Conservation (phyloP, 1,140 invertebrate species). For the Fopius arisanus region DNA sequence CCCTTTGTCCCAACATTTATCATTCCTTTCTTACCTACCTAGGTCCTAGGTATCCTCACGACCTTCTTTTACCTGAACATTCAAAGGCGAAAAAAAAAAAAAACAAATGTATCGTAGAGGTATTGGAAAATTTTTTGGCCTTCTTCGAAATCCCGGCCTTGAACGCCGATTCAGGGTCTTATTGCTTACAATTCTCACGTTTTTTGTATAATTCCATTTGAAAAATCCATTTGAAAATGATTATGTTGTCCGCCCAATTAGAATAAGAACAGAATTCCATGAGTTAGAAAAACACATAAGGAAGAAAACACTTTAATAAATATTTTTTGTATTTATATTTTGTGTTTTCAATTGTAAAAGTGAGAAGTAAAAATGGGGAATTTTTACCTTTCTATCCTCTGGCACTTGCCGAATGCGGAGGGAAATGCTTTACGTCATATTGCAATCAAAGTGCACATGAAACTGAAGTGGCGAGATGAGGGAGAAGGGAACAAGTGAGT, state of each 20-base stretch:
- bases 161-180: conserved; percentile 25
- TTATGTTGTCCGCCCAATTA: too few relatives aligned
- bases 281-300: too few relatives aligned
- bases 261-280: too few relatives aligned
- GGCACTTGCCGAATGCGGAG: conserved; percentile 1
- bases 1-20: conserved; percentile 57
- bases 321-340: too few relatives aligned
- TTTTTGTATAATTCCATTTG: background rate
- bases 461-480: background rate
- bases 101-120: conserved; percentile 30
- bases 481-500: background rate
- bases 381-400: conserved; percentile 20
- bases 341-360: background rate
- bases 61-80: conserved; percentile 57
- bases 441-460: conserved; percentile 1
- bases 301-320: too few relatives aligned
- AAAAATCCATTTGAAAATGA: background rate
- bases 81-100: background rate
- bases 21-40: conserved; percentile 54
- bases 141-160: conserved; percentile 49
- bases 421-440: conserved; percentile 3
- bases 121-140: conserved; percentile 43
- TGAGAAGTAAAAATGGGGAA: background rate
- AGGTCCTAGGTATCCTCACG: conserved; percentile 37
- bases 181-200: background rate